phyloP scores from a whole-genome alignment of 2,113 vertebrate species.

The Gavia stellata region DNA sequence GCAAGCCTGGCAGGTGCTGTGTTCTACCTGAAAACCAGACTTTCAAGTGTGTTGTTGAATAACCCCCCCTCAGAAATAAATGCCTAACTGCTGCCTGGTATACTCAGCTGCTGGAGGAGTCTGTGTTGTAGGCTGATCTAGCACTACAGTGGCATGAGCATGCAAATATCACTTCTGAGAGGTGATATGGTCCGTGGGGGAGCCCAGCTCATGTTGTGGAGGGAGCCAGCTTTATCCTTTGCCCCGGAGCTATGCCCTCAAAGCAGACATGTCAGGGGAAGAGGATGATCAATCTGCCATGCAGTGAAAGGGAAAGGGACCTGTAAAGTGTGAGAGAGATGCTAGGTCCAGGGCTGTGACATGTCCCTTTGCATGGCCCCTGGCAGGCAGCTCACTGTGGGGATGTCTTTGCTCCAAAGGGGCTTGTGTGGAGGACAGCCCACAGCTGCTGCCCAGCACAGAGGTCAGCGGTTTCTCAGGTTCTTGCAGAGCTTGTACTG shows the following conservation, averaged over 20 bases:
- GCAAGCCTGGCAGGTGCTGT: neutral
- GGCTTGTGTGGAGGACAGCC: fast-evolving
- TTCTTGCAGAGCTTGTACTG: neutral
- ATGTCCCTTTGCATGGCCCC: neutral
- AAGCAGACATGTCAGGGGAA: neutral
- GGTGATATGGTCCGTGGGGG: fast-evolving
- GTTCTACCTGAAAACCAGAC: neutral
- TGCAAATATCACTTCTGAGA: fast-evolving
- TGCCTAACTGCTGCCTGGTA: neutral
- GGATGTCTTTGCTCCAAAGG: neutral
- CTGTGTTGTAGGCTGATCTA: too few relatives aligned
- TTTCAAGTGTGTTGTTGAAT: neutral
- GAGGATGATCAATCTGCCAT: too few relatives aligned
- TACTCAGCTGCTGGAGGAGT: neutral
- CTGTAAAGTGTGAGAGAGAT: neutral
- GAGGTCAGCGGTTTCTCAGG: neutral
- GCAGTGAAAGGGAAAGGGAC: neutral
- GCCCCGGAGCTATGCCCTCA: neutral
- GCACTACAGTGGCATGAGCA: fast-evolving
- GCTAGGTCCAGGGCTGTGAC: neutral
- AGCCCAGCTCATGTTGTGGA: fast-evolving
- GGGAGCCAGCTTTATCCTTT: neutral
- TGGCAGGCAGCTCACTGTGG: neutral
- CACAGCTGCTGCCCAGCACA: neutral
- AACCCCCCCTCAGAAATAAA: neutral